Percentiles rank a stretch among this genome's conserved stretches.
phyloP scores from a whole-genome alignment of 2,888 invertebrate genomes.

The Argyresthia goedartella region DNA sequence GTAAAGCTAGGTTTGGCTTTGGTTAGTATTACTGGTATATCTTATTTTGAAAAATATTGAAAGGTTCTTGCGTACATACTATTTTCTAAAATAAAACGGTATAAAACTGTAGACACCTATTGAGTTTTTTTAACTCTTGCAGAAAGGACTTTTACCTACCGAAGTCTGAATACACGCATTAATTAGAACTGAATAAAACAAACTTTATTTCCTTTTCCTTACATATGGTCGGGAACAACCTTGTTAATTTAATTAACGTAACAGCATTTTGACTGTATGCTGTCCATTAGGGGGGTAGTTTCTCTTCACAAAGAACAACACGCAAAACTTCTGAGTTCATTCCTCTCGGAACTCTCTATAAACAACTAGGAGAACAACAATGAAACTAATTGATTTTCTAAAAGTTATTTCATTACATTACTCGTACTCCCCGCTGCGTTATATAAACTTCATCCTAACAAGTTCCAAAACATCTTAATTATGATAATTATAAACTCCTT shows the following conservation, averaged over 20 bases:
- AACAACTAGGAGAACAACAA: constrained; percentile 13
- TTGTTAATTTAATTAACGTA: constrained; percentile 1
- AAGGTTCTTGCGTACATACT: too few species aligned
- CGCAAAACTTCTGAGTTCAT: constrained; percentile 6
- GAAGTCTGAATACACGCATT: too few species aligned
- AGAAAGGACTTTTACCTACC: too few species aligned
- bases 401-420: constrained; percentile 14
- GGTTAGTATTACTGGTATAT: too few species aligned
- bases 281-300: constrained; percentile 8
- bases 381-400: constrained; percentile 21
- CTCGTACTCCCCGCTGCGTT: constrained; percentile 7
- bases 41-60: too few species aligned
- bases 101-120: too few species aligned
- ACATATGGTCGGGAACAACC: neutral
- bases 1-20: too few species aligned
- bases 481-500: neutral
- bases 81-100: too few species aligned
- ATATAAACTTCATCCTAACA: constrained; percentile 8
- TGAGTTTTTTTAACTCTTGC: too few species aligned
- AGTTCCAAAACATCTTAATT: constrained; percentile 2
- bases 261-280: neutral
- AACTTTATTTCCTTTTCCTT: neutral
- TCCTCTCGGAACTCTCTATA: too few species aligned
- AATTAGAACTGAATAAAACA: too few species aligned
- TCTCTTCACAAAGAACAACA: constrained; percentile 16